These are phyloP conservation scores for Malurus splendens DNA, from an alignment of 2,797 vertebrate species.

Conservation along the genomic window DNA sequence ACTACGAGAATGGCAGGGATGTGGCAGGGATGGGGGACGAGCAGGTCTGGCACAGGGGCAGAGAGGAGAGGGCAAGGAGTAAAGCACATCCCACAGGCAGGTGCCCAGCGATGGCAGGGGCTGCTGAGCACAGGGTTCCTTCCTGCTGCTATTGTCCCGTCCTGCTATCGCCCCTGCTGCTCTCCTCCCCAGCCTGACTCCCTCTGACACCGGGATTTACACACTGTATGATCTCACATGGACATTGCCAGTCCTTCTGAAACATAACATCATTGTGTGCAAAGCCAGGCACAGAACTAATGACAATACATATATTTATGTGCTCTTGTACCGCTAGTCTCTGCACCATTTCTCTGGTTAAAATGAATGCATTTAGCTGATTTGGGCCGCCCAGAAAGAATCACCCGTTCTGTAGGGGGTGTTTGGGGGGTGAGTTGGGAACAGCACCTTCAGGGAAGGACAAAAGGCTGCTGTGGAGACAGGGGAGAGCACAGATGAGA, in stretches of 20 bases:
- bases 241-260: neutral
- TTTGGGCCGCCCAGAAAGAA: neutral
- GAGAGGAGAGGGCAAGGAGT: neutral
- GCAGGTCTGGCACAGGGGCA: neutral
- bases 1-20: accelerated
- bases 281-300: neutral
- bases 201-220: neutral
- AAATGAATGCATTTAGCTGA: neutral
- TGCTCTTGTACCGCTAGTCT: neutral
- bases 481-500: neutral
- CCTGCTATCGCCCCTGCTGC: neutral
- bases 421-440: neutral
- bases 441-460: neutral
- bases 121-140: neutral
- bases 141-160: neutral
- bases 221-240: neutral
- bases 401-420: neutral
- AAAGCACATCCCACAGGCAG: neutral
- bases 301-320: neutral
- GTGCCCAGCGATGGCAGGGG: neutral
- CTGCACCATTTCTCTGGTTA: neutral
- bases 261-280: neutral
- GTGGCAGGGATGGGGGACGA: neutral
- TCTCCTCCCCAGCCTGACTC: neutral
- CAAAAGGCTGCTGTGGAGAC: neutral